phyloP scores from a whole-genome alignment of 2,888 invertebrate species.

The Archips crataeganus region DNA sequence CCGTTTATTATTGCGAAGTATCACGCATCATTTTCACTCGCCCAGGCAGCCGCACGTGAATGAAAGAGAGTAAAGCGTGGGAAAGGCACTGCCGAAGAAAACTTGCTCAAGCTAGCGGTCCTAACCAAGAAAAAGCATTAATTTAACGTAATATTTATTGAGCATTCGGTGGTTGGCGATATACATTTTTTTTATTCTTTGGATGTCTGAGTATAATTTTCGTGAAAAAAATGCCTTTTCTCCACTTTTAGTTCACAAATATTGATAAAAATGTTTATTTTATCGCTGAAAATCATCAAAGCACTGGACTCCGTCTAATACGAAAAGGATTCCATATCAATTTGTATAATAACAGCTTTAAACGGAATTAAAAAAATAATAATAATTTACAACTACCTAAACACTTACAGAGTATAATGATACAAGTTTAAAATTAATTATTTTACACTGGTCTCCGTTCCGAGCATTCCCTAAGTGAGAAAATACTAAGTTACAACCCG shows the following conservation, averaged over 20 bases:
- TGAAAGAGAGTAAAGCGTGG: slow-evolving; percentile 47
- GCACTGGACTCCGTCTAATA: slow-evolving; percentile 52
- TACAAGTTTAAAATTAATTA: slow-evolving; percentile 36
- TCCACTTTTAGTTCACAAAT: slow-evolving; percentile 14
- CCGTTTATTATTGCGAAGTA: slow-evolving; percentile 32
- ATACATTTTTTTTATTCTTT: slow-evolving; percentile 45
- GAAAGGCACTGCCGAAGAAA: slow-evolving; percentile 70
- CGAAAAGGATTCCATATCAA: slow-evolving; percentile 49
- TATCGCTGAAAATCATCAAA: slow-evolving; percentile 46
- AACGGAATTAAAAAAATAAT: slow-evolving; percentile 25
- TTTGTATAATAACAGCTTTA: slow-evolving; percentile 18
- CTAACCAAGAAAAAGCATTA: slow-evolving; percentile 47
- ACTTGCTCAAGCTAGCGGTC: slow-evolving; percentile 48
- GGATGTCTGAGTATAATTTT: slow-evolving; percentile 41
- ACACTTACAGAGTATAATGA: slow-evolving; percentile 39
- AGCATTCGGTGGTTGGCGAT: slow-evolving; percentile 58
- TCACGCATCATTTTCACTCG: slow-evolving; percentile 46
- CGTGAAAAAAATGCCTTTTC: slow-evolving; percentile 17
- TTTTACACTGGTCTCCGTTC: slow-evolving; percentile 24
- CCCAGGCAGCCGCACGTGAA: slow-evolving; percentile 45
- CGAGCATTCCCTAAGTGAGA: neutral
- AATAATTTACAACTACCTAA: slow-evolving; percentile 41
- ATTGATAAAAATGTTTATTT: neutral
- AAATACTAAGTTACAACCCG: neutral
- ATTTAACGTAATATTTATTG: slow-evolving; percentile 54